These are phyloP conservation scores for Elachura formosa DNA, from an alignment of 2,113 vertebrate genomes.

Conservation along the genomic window DNA sequence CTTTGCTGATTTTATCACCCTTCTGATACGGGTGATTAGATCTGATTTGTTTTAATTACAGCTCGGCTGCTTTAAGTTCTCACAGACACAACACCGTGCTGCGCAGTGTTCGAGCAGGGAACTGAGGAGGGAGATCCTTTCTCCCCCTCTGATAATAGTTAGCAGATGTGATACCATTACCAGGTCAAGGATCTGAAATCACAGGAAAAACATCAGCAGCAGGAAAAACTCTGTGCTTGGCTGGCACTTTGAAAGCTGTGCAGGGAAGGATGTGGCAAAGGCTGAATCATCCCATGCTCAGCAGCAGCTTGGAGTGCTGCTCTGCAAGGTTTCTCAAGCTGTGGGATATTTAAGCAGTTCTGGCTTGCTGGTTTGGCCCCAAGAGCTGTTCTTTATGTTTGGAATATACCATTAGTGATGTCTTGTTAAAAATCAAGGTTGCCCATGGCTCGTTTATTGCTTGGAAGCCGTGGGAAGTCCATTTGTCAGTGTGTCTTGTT, in stretches of 20 bases:
- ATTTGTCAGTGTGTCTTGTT: neutral
- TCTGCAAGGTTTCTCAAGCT: neutral
- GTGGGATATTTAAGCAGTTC: neutral
- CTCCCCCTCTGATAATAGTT: neutral
- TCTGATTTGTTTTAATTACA: slow-evolving; percentile 48
- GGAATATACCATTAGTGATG: neutral
- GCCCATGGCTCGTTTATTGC: rapidly evolving
- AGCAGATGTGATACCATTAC: slow-evolving; percentile 33
- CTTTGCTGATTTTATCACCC: neutral
- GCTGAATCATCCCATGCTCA: neutral
- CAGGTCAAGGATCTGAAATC: slow-evolving; percentile 8
- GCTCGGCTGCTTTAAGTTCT: neutral
- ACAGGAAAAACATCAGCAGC: neutral
- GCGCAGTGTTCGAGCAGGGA: neutral
- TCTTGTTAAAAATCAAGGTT: neutral
- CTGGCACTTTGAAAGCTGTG: neutral
- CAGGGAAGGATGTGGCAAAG: neutral
- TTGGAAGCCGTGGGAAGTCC: neutral
- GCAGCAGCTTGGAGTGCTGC: neutral
- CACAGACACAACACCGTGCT: neutral
- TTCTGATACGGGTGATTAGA: slow-evolving; percentile 23
- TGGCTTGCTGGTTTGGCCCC: neutral
- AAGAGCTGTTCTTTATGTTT: neutral
- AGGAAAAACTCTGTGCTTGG: neutral
- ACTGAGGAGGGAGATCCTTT: neutral